Evolutionary conservation across 1,140 invertebrate genomes (phyloP), one percentile per base, ranked within the genome.

Genomic region (Helicorthomorpha holstii): DNA sequence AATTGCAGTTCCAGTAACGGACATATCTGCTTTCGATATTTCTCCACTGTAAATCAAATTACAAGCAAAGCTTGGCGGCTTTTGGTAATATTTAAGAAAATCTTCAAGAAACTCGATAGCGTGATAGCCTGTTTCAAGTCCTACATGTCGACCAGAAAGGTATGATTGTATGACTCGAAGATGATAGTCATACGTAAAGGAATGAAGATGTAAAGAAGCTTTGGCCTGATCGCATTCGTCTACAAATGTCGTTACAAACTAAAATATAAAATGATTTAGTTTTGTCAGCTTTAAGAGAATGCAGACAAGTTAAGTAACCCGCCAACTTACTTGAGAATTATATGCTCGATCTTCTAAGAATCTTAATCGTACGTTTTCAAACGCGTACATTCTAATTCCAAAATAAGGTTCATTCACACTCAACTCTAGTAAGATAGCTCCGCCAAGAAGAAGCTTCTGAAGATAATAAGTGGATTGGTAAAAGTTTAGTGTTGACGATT

Each of bases 161-260:
- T 84, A 86, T 0, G 75, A 73, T 59, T 80, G 76, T 50, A 87
- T 75, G 42, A 75, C 79, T 49, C 85, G 71, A 27, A 90, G 68
- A 66, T 90, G 86, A 64, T 84, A 89, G 64, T 90, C 86, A 59
- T 88, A 87, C 0, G 84, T 83, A 62, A 90, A 90, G 1, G 85
- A 89, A 67, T 90, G 86, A 27, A 88, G 69, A 67, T 90, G 86
- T 70, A 85, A 70, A 34, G 69, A 56, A 22, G 72, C 65, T 66
- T 82, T 84, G 25, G 84, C 77, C 61, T 78, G 78, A 61, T 85
- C 82, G 64, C 81, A 81, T 61, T 83, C 80, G 61, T 84, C 82
- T 57, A 85, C 65, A 64, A 86, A 86, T 57, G 75, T 75, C 46
- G 79, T 57, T 29, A 75, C 76, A 61, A 81, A 76, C 78, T 84